Percentiles rank a stretch among this genome's conserved stretches.
phyloP scores from a whole-genome alignment of 64 coral and sea anemone species.

The Stylophora pistillata region DNA sequence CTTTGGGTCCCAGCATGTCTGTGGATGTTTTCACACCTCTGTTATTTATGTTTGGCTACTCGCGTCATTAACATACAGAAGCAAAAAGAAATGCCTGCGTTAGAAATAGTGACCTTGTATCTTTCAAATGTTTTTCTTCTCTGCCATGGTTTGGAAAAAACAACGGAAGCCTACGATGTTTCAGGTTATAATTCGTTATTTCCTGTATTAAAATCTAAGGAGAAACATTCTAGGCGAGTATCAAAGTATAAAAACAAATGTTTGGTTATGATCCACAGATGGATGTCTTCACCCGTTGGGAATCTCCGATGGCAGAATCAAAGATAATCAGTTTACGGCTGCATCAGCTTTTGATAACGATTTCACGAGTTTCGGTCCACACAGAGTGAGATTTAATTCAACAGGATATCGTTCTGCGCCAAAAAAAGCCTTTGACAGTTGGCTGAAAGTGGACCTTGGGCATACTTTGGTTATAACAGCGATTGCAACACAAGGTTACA shows the following conservation, averaged over 20 bases:
- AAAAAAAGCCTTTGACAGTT: background rate
- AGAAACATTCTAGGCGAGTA: background rate
- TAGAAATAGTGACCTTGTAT: background rate
- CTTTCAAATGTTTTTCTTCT: background rate
- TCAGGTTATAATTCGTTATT: background rate
- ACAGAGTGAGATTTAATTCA: conserved; percentile 32
- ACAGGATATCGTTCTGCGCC: conserved; percentile 21
- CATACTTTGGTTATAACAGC: conserved; percentile 21
- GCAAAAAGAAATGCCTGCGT: background rate
- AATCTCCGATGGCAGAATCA: conserved; percentile 42
- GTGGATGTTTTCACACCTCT: background rate
- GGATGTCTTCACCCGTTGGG: conserved; percentile 43
- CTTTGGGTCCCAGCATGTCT: background rate
- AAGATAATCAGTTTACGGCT: conserved; percentile 1
- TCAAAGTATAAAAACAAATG: background rate
- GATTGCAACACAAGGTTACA: conserved; percentile 63
- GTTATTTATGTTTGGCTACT: conserved; percentile 6
- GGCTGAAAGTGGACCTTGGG: conserved; percentile 44
- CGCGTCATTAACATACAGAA: background rate
- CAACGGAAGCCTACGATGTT: background rate
- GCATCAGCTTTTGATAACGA: conserved; percentile 31
- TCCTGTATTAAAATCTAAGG: too few species aligned
- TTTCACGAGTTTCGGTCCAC: conserved; percentile 15
- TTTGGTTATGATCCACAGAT: background rate
- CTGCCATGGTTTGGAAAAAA: background rate